Conservation (phyloP, 2,797 vertebrate species). For the Poeciliopsis gracilis region DNA sequence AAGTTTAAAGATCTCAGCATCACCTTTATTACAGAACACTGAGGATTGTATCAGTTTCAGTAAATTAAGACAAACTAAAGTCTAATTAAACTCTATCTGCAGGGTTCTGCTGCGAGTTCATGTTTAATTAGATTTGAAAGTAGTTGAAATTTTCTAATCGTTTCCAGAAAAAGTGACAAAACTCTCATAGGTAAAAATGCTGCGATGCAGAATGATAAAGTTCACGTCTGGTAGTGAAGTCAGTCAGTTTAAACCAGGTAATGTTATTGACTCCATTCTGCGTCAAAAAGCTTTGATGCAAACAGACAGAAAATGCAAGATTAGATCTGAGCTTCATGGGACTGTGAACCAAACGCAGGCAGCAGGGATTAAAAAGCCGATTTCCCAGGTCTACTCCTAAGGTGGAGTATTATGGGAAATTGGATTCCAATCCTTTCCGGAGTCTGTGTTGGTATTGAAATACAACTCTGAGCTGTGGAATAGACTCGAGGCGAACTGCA, state of each 20-base stretch:
- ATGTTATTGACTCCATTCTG: not conserved
- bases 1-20: not conserved
- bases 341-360: slow-evolving; percentile 48
- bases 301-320: slow-evolving; percentile 45
- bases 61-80: not conserved
- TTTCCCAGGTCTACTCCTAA: slow-evolving; percentile 66
- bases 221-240: not conserved
- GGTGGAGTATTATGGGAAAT: slow-evolving; percentile 66
- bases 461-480: slow-evolving; percentile 21
- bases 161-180: not conserved
- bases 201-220: not conserved
- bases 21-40: not conserved
- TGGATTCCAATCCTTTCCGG: slow-evolving; percentile 63
- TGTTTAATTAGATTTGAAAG: slow-evolving; percentile 1
- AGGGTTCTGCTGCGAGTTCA: not conserved
- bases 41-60: not conserved
- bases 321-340: slow-evolving; percentile 55
- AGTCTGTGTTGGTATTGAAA: slow-evolving; percentile 31
- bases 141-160: too few relatives aligned
- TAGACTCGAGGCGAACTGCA: slow-evolving; percentile 16
- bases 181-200: not conserved
- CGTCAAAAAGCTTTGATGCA: slow-evolving; percentile 25
- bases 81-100: not conserved
- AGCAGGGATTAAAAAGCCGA: slow-evolving; percentile 66
- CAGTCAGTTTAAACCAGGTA: not conserved